Evolutionary conservation across 2,888 invertebrate genomes (phyloP).

Genomic region (Eupithecia dodoneata): DNA sequence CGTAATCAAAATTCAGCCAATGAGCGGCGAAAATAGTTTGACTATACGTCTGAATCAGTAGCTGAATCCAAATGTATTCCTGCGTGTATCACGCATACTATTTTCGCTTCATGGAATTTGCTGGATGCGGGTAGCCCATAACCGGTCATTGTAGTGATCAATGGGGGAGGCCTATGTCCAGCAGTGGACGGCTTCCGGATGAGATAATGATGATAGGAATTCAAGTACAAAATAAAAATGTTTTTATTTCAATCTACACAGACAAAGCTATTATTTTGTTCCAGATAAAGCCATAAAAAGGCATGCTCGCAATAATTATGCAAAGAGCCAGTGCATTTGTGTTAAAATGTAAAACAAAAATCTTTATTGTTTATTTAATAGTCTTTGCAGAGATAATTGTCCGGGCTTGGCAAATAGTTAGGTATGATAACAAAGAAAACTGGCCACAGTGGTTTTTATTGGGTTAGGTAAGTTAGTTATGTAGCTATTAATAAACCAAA

Average conservation of each 20-base stretch:
- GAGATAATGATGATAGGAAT: neutral
- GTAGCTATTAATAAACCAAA: neutral
- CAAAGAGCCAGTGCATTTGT: constrained; percentile 16
- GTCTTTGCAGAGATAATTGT: constrained; percentile 4
- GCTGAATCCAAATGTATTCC: too few species aligned
- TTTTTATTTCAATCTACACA: neutral
- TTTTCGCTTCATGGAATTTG: too few species aligned
- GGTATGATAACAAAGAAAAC: constrained; percentile 4
- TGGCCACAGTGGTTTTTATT: neutral
- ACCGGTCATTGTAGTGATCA: too few species aligned
- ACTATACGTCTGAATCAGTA: too few species aligned
- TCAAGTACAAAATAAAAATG: neutral
- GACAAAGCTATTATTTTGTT: neutral
- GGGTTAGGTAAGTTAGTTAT: too few species aligned
- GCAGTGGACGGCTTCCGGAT: neutral
- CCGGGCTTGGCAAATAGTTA: constrained; percentile 9
- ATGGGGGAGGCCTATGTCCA: too few species aligned
- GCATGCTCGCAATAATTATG: constrained; percentile 8
- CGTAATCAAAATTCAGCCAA: too few species aligned
- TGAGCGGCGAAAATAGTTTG: too few species aligned
- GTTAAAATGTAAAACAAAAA: constrained; percentile 25
- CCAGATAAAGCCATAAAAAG: neutral
- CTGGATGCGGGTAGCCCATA: too few species aligned
- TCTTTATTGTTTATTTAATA: constrained; percentile 6
- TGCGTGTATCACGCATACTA: too few species aligned